Evolutionary conservation across 2,888 invertebrate genomes (phyloP), one percentile per base, ranked within the genome.

Genomic region (Phoenoteleia sp.): DNA sequence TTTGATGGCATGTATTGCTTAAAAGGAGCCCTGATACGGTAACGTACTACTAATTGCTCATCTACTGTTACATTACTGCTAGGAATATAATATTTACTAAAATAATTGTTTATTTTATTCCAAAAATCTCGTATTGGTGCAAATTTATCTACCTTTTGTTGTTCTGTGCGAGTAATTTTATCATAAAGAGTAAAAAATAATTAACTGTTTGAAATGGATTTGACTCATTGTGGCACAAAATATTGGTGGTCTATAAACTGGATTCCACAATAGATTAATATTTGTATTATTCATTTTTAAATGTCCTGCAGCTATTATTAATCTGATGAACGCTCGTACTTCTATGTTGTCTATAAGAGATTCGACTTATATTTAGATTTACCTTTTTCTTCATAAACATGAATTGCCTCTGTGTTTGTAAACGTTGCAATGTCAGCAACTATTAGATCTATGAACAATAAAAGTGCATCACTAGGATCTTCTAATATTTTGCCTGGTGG

Each of bases 401-500:
- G 33, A 3, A 5, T 3, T n/a, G 39, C 47, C 11, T 47, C 47
- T 1, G 2, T 19, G 7, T 49, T 49, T 2, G 49, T 49, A 15
- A 49, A 49, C 2, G 21, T 49, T 6, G 23, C 25, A 49, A 49
- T 49, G 7, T 49, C 15, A 0, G 21, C 49, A 13, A 49, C 23
- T 6, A 49, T 15, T 13, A 13, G 5, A 25, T 54, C 64, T 36
- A 75, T 19, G 17, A 64, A 75, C 9, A 75, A 64, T 25, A 23
- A 25, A 54, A 66, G 66, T 11, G 56, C 54, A 66, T 76, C 75
- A 15, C 23, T 13, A 66, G 66, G 64, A 13, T 76, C 56, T 21
- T 76, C 56, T 13, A 76, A 36, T 29, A 67, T 66, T 76, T 58
- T 76, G 7, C 58, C 66, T 15, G 66, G 58, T 67, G 76, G 58